Percentiles rank a stretch among this genome's conserved stretches.
phyloP scores from a whole-genome alignment of 2,113 vertebrate species.

The Melanostigma gelatinosum region DNA sequence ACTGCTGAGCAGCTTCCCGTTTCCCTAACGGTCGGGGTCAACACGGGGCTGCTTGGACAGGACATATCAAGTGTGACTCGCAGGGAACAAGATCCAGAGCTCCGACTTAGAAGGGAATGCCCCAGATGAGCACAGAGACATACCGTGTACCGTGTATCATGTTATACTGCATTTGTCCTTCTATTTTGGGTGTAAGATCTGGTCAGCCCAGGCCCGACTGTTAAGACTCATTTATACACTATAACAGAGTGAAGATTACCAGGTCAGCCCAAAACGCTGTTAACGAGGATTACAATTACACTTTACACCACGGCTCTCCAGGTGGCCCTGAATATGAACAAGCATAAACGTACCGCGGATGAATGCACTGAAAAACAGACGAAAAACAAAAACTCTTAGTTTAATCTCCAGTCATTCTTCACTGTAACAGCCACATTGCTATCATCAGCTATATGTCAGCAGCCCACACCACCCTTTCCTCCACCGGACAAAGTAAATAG shows the following conservation, averaged over 20 bases:
- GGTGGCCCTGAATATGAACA: neutral
- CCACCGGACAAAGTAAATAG: conserved; percentile 53
- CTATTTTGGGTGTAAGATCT: conserved; percentile 63
- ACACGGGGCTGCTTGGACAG: conserved; percentile 12
- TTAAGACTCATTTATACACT: conserved; percentile 21
- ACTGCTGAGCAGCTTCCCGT: conserved; percentile 3
- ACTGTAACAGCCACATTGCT: neutral
- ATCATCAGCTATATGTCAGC: neutral
- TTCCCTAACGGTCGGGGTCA: neutral
- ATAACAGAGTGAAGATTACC: conserved; percentile 15
- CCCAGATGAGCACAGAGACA: conserved; percentile 63
- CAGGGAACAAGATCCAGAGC: conserved; percentile 61
- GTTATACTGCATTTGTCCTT: conserved; percentile 61
- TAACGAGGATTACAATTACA: neutral
- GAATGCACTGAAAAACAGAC: neutral
- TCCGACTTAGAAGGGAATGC: conserved; percentile 68
- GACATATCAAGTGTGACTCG: conserved; percentile 55
- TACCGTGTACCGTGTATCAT: conserved; percentile 59
- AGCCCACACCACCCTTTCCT: conserved; percentile 18
- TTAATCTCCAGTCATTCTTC: neutral
- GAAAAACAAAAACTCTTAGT: neutral
- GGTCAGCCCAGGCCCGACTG: conserved; percentile 22
- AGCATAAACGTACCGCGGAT: conserved; percentile 7
- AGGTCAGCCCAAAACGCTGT: conserved; percentile 1
- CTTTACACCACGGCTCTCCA: neutral